Percentiles rank a stretch among this genome's conserved stretches.
These are phyloP conservation scores for Philopedon plagiatum DNA, from an alignment of 2,888 invertebrate genomes.

Conservation along the genomic window DNA sequence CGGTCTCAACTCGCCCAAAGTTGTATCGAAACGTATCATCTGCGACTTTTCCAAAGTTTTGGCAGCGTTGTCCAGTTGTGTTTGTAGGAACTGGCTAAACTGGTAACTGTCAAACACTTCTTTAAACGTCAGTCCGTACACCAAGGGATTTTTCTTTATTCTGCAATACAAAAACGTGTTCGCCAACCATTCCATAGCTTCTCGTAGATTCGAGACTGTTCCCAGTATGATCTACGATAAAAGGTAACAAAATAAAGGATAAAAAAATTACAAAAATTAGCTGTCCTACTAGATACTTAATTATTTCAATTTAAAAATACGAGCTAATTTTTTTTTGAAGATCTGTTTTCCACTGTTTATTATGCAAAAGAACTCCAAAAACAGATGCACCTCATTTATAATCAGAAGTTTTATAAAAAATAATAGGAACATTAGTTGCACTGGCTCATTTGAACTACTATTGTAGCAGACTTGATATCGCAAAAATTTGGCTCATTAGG, in stretches of 20 bases:
- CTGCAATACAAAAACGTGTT: conserved; percentile 97
- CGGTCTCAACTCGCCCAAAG: conserved; percentile 84
- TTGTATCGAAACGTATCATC: conserved; percentile 93
- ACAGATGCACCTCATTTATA: too few species aligned
- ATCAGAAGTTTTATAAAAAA: too few species aligned
- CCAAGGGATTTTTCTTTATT: conserved; percentile 91
- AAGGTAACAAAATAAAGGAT: conserved; percentile 34
- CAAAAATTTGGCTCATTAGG: too few species aligned
- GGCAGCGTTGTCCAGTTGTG: conserved; percentile 86
- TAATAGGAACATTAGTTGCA: too few species aligned
- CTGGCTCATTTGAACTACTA: too few species aligned
- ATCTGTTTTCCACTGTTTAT: too few species aligned
- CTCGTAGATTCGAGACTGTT: conserved; percentile 95
- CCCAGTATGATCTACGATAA: conserved; percentile 85
- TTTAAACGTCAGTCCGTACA: conserved; percentile 78
- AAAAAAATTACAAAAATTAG: conserved; percentile 4
- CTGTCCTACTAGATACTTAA: too few species aligned
- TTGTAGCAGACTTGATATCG: too few species aligned
- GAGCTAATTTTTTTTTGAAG: too few species aligned
- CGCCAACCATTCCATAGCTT: conserved; percentile 97
- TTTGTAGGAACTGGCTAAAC: conserved; percentile 82
- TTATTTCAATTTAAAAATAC: too few species aligned
- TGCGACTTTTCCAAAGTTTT: conserved; percentile 89
- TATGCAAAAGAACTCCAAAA: too few species aligned
- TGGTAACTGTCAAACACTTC: conserved; percentile 83